Evolutionary conservation across 2,888 invertebrate species (phyloP).

Genomic region (Spisula subtruncata): DNA sequence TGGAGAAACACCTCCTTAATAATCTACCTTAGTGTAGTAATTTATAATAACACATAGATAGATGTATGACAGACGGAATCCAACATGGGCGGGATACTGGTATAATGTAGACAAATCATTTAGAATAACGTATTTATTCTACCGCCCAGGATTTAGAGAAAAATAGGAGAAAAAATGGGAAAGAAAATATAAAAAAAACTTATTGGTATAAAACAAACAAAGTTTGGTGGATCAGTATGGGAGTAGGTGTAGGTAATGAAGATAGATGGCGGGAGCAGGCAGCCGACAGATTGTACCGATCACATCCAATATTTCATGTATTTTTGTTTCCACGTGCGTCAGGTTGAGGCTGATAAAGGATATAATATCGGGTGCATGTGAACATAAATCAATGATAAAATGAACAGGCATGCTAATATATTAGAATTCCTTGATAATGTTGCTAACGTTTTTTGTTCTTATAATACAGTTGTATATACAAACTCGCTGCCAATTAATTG

Average conservation of each 20-base stretch:
- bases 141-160: neutral
- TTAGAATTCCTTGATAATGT: constrained; percentile 49
- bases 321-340: constrained; percentile 37
- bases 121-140: no score
- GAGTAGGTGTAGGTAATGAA: constrained; percentile 37
- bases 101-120: no score
- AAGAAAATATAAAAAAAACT: no score
- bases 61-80: no score
- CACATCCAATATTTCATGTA: constrained; percentile 34
- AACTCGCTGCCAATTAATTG: constrained; percentile 39
- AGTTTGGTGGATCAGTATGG: no score
- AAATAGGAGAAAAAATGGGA: neutral
- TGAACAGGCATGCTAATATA: constrained; percentile 52
- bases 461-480: neutral
- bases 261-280: constrained; percentile 30
- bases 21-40: no score
- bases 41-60: no score
- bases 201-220: no score
- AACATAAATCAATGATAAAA: constrained; percentile 59
- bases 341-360: constrained; percentile 36
- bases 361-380: constrained; percentile 30
- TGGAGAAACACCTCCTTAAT: no score
- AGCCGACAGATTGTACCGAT: constrained; percentile 38
- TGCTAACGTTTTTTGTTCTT: neutral
- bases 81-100: no score